Base-by-base conservation (phyloP, 2,113 vertebrate genomes). In the Zosterops borbonicus region DNA sequence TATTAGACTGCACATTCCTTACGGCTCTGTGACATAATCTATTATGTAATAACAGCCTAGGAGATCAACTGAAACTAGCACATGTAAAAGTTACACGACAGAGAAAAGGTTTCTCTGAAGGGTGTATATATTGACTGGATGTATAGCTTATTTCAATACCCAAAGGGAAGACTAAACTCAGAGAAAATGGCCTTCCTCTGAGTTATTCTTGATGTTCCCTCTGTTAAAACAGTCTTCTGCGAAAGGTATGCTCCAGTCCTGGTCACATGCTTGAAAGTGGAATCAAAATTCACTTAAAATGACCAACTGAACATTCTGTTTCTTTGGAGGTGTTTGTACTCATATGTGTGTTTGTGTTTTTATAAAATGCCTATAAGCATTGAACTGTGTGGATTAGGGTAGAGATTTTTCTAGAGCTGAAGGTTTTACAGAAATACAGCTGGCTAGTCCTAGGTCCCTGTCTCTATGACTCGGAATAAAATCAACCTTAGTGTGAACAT, bases 1-100 rank as follows among this genome's bases (percentile, higher is more conserved):
- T 95, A 89, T 95, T 89, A 74, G 52, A 95, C 92, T 96, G 96
- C 93, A 95, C 93, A 90, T 96, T 97, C 95, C 94, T 92, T 77
- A 76, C 21, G 87, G 91, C 75, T 93, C 93, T 87, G 73, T 85
- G 92, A 88, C 70, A 52, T 90, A 58, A 71, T 85, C 73, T 90
- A 4, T 89, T 65, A 55, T 47, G 41, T 94, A 92, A 44, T 79
- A 74, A 94, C 60, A 94, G 83, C 87, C 79, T 91, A 90, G 89
- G 92, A 95, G 95, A 96, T 95, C 87, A 94, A 89, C 67, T 92
- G 94, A 95, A 92, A 92, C 74, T 75, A 89, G 91, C 92, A 89
- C 5, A 12, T 78, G 64, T 83, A 83, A 78, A 90, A 83, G 84
- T 81, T 76, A 88, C 71, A 79, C 79, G 80, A 22, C 42, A 60